phyloP scores from a whole-genome alignment of 2,113 vertebrate genomes.

The Aegithalos caudatus region DNA sequence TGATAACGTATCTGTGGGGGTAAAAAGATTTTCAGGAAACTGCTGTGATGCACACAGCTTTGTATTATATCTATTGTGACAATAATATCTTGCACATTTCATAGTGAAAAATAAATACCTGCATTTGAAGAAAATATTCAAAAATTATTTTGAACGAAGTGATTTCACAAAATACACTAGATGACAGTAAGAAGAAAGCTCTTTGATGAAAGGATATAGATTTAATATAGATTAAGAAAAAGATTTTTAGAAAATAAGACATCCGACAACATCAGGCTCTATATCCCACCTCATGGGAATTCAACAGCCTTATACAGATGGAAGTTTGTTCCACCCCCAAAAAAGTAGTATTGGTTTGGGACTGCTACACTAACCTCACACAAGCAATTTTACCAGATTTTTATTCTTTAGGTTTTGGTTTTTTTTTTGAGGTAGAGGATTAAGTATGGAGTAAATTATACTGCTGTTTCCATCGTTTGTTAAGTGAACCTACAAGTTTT shows the following conservation, averaged over 20 bases:
- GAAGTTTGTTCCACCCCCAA: neutral
- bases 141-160: neutral
- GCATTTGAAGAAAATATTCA: neutral
- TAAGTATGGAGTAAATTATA: neutral
- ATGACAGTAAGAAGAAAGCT: neutral
- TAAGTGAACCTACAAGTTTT: neutral
- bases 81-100: neutral
- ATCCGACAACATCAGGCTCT: neutral
- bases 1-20: neutral
- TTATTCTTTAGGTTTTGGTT: neutral
- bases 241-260: neutral
- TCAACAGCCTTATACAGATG: neutral
- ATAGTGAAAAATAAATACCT: neutral
- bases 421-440: neutral
- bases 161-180: neutral
- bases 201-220: neutral
- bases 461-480: neutral
- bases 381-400: neutral
- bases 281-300: neutral
- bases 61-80: neutral
- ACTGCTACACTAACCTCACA: neutral
- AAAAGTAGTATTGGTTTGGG: fast-evolving
- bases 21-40: neutral
- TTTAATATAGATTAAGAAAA: neutral
- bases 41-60: neutral